Evolutionary conservation across 1,140 invertebrate species (phyloP), one percentile per base, ranked within the genome.

Genomic region (Cotesia glomerata): DNA sequence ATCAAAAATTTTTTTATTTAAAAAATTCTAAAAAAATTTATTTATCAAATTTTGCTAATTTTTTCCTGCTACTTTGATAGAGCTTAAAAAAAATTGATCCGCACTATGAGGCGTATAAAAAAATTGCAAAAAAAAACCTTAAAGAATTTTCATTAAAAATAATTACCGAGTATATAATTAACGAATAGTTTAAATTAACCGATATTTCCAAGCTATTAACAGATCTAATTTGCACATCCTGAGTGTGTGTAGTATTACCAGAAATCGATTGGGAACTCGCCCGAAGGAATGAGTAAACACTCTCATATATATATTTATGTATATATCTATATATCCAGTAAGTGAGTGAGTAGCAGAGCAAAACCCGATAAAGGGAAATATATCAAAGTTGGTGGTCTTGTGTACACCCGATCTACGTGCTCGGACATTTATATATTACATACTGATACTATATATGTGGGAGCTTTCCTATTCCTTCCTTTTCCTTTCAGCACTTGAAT

Each of bases 361-460:
- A 13, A 36, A 51, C 7, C 36, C 71, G 63, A 72, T 72, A 72
- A 72, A 72, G 63, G 64, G 54, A 72, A 67, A 72, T 72, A 72
- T 72, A 72, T 72, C 63, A 72, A 72, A 72, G 71, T 67, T 67
- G 70, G 63, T 72, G 63, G 62, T 58, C 54, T 56, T 65, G 65
- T 67, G 71, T 72, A 65, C 65, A 67, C 64, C 36, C 64, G 54
- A 67, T 72, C 64, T 67, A 72, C 63, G 71, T 72, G 64, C 64
- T 49, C 45, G 36, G 58, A 69, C 56, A 14, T 34, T 58, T 14
- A 52, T 64, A 16, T 26, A 16, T 26, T 26, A 26, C 26, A 26
- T 26, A 26, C 26, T 26, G 26, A 26, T 45, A 11, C 39, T 32
- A 62, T 62, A 54, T 7, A 49, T 16, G 7, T 26, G 26, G 26